Base-by-base conservation (phyloP, 2,797 vertebrate genomes). In the Clarias fuscus region DNA sequence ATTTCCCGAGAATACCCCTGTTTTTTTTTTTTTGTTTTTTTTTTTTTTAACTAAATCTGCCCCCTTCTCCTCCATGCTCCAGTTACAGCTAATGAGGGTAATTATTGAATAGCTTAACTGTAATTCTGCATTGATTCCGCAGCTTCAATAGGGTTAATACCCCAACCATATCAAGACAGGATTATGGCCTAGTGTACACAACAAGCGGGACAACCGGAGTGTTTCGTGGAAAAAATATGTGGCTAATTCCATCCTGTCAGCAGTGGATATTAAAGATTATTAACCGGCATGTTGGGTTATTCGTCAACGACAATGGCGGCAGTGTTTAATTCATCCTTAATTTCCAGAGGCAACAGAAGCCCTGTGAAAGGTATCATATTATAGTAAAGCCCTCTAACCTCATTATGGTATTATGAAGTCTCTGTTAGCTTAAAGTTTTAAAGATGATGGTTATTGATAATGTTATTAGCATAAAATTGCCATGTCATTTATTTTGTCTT, bases 191-290 rank as follows among this genome's bases (percentile, higher is more conserved):
- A 70, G 93, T 93, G 97, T 95, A 96, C 95, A 96, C 95, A 93
- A 92, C 88, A 48, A 88, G 89, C 91, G 94, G 93, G 93, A 95
- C 94, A 94, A 95, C 96, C 87, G 92, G 92, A 95, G 96, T 93
- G 94, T 95, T 93, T 93, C 90, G 92, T 85, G 90, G 91, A 90
- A 17, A 18, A 96, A 97, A 96, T 97, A 97, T 95, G 96, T 91
- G 87, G 94, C 94, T 98, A 99, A 99, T 98, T 98, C 98, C 96
- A 92, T 96, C 96, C 97, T 99, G 97, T 99, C 98, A 99, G 94
- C 98, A 87, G 95, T 97, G 96, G 97, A 97, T 98, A 99, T 98
- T 99, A 98, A 97, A 97, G 97, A 95, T 96, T 93, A 95, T 95
- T 95, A 95, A 90, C 92, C 90, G 94, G 95, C 95, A 92, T 90